Base-by-base conservation (phyloP, 2,113 vertebrate species). In the Anoura caudifer region DNA sequence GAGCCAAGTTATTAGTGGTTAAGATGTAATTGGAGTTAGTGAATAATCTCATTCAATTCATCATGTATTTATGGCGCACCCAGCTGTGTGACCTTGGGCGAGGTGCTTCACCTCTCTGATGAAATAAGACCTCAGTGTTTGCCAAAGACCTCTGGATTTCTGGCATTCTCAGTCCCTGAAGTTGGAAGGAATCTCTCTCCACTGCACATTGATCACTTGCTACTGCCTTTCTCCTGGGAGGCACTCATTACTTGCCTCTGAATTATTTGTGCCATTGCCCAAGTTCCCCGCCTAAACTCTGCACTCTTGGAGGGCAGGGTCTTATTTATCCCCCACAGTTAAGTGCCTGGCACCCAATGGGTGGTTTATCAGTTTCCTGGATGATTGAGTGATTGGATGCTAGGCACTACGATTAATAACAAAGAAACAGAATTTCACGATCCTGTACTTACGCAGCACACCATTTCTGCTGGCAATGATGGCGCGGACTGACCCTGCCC, bases 1-100 rank as follows among this genome's bases (percentile, higher is more conserved):
- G 95, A 94, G 96, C 95, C 95, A 96, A 98, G 97, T 98, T 97
- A 97, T 97, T 96, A 98, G 93, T 65, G 82, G 91, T 96, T 94
- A 95, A 94, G 79, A 93, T 95, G 83, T 97, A 97, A 98, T 97
- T 97, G 96, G 91, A 92, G 89, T 89, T 97, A 97, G 95, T 87
- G 97, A 98, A 96, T 96, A 98, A 97, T 97, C 93, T 96, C 93
- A 86, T 91, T 96, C 50, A 17, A 97, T 96, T 83, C 91, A 86
- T 97, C 96, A 65, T 9, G 56, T 94, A 79, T 94, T 97, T 96
- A 94, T 96, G 82, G 96, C 1, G 0, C 82, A 79, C 79, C 96
- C 95, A 92, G 91, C 97, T 98, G 93, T 96, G 97, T 96, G 95
- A 97, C 95, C 97, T 94, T 94, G 61, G 72, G 69, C 76, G 85